Base-by-base conservation (phyloP, 1,140 invertebrate genomes). In the Neocloeon triangulifer region DNA sequence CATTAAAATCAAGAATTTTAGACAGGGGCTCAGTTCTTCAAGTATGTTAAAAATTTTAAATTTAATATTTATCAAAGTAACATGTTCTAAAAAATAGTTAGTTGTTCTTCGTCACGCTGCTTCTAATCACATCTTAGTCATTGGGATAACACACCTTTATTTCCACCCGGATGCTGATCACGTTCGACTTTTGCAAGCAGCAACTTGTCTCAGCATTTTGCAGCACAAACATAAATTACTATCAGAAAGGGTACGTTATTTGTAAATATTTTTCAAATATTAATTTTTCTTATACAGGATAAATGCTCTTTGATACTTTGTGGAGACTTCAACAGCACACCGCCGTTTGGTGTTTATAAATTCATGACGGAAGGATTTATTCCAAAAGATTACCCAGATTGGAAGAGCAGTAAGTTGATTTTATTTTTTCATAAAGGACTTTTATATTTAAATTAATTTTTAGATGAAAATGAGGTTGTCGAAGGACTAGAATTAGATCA, bases 91-190 rank as follows among this genome's bases (percentile, higher is more conserved):
- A n/a, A n/a, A n/a, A n/a, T n/a, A n/a, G n/a, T n/a, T n/a, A n/a
- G n/a, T n/a, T n/a, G n/a, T n/a, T n/a, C n/a, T n/a, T n/a, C n/a
- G n/a, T n/a, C n/a, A n/a, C n/a, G n/a, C n/a, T n/a, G n/a, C n/a
- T n/a, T n/a, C n/a, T n/a, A n/a, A n/a, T n/a, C n/a, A n/a, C n/a
- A n/a, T n/a, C 32, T 34, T 86, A 19, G 47, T 86, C 33, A 59
- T 88, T 30, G 81, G 68, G 15, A 91, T 88, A 46, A 91, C 82
- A 1, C 89, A 95, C 61, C 60, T 94, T 12, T 94, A 84, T 51
- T 94, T 88, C 47, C 76, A 84, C 47, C 80, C 82, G 2, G 67
- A 79, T 50, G 75, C 81, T 5, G 73, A 82, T 56, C 75, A 89
- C 45, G 75, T 94, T 41, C 55, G 89, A 40, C 51, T 92, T 3